Base-by-base conservation (phyloP, 1,140 invertebrate species). In the Subanguina moxae region DNA sequence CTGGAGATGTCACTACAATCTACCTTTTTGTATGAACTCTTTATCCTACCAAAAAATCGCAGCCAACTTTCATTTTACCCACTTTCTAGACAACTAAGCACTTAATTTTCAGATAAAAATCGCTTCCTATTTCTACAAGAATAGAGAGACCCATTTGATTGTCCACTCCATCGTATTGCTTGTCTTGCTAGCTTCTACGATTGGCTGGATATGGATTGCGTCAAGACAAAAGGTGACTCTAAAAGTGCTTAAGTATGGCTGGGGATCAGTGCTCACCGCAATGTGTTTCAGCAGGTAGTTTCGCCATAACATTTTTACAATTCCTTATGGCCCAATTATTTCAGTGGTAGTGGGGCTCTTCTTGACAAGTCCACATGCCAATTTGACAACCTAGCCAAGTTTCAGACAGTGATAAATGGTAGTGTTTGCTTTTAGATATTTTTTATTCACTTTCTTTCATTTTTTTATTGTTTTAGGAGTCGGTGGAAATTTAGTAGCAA, bases 1-100 rank as follows among this genome's bases (percentile, higher is more conserved):
- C 85, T 1, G 93, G 93, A 23, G 93, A 96, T 85, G 86, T 96
- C 48, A 92, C 89, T 38, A 94, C 93, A 1, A 85, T 96, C 21
- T 42, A 38, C 5, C 63, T 71, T 63, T 19, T 71, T 38, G 69
- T 68, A 69, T n/a, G 65, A 27, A 52, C 23, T 52, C 8, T 38
- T 38, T n/a, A n/a, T n/a, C n/a, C n/a, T n/a, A n/a, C 32, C 11
- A 38, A 38, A 38, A 38, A 38, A 3, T 38, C 32, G 11, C 32
- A 5, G 32, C 11, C 32, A 11, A 5, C 3, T 38, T 38, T 38
- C 32, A 38, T 5, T 5, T 38, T 38, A 3, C 32, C 11, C 32
- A 38, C 32, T 5, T 5, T 3, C 32, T 38, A 11, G 32, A 11
- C 3, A 38, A 3, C 32, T 5, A 38, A 11, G 32, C 32, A 38